Percentiles rank a stretch among this genome's conserved stretches.
phyloP scores from a whole-genome alignment of 2,797 vertebrate species.

The Sylvilagus floridanus region DNA sequence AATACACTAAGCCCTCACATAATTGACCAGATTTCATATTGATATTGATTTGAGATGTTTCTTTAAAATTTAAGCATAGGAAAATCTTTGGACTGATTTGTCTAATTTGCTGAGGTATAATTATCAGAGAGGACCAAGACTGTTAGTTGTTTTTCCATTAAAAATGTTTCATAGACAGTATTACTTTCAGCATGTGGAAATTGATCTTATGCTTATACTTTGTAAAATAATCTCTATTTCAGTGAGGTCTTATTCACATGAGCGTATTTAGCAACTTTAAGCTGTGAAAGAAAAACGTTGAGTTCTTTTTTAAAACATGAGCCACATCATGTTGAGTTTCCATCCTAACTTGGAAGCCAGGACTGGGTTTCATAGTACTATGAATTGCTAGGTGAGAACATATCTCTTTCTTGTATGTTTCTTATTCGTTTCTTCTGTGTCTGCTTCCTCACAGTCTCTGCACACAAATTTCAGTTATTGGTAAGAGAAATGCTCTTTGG shows the following conservation, averaged over 20 bases:
- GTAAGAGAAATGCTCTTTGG: neutral
- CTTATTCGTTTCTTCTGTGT: slow-evolving; percentile 41
- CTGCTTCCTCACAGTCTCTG: neutral
- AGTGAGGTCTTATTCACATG: neutral
- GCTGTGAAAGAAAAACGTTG: neutral
- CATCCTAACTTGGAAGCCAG: slow-evolving; percentile 36
- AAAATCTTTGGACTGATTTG: slow-evolving; percentile 62
- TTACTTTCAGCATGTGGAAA: slow-evolving; percentile 36
- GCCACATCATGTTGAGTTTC: neutral
- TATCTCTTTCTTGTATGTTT: neutral
- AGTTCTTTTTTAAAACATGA: slow-evolving; percentile 28
- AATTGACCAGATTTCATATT: slow-evolving; percentile 64
- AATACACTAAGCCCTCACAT: neutral
- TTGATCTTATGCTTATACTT: slow-evolving; percentile 20
- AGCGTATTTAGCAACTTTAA: slow-evolving; percentile 14
- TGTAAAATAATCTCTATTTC: neutral
- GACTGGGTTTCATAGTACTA: neutral
- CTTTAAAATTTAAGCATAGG: slow-evolving; percentile 61
- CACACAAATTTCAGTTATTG: neutral
- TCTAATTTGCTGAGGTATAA: slow-evolving; percentile 67
- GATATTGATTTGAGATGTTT: slow-evolving; percentile 72
- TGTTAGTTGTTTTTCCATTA: slow-evolving; percentile 56
- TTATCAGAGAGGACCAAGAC: slow-evolving; percentile 48
- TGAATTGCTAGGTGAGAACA: neutral
- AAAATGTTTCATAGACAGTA: slow-evolving; percentile 21